A percentile compares a stretch with the other conserved stretches of the same genome.
phyloP scores from a whole-genome alignment of 2,888 invertebrate species.

The Ophioninae sp. region DNA sequence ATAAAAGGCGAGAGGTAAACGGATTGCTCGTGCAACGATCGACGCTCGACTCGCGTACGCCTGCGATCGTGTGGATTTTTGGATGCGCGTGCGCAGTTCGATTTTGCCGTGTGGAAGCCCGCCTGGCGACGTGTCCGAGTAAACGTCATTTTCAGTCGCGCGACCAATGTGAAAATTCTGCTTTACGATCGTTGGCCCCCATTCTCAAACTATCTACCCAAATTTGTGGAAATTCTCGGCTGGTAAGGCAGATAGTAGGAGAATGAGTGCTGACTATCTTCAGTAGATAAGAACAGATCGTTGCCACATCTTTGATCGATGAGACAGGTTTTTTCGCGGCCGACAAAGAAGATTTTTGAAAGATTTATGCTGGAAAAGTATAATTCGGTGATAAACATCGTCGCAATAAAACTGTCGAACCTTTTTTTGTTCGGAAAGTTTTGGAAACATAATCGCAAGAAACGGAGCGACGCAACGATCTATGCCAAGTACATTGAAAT shows the following conservation, averaged over 20 bases:
- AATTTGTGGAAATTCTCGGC: background rate
- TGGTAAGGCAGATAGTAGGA: background rate
- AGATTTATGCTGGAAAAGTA: background rate
- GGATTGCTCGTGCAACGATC: conserved; percentile 22
- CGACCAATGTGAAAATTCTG: conserved; percentile 26
- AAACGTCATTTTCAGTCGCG: conserved; percentile 67
- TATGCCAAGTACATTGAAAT: too few relatives aligned
- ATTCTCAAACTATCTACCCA: conserved; percentile 1
- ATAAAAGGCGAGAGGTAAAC: conserved; percentile 17
- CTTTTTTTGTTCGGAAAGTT: too few relatives aligned
- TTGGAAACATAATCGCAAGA: background rate
- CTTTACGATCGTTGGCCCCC: conserved; percentile 1
- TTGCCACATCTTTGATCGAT: too few relatives aligned
- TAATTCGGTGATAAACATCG: background rate
- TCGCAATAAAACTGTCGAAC: background rate
- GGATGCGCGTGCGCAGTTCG: conserved; percentile 64
- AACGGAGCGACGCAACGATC: too few relatives aligned
- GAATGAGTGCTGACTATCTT: background rate
- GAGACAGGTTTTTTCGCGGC: background rate
- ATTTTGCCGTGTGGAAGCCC: conserved; percentile 59
- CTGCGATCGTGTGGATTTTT: conserved; percentile 3
- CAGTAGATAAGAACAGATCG: background rate
- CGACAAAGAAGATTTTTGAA: background rate
- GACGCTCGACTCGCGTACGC: conserved; percentile 15
- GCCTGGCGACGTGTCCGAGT: conserved; percentile 70